Conservation (phyloP, 1,140 invertebrate genomes). For the Acyrthosiphon pisum region DNA sequence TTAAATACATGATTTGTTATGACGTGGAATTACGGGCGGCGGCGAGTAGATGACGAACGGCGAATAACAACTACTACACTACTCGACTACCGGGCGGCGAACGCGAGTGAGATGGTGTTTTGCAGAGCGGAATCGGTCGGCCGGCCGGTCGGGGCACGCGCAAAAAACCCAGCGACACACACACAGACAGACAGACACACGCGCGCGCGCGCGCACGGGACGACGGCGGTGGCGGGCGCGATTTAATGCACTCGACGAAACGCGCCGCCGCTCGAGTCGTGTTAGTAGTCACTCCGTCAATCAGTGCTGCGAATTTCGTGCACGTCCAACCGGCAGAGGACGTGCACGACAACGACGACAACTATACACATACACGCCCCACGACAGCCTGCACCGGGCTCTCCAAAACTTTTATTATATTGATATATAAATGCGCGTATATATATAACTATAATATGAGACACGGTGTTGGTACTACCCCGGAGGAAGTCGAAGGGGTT, state of each 20-base stretch:
- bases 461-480: neutral
- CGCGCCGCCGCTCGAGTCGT: neutral
- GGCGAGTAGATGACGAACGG: neutral
- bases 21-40: neutral
- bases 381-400: neutral
- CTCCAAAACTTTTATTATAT: neutral
- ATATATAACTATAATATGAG: neutral
- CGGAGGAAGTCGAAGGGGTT: neutral
- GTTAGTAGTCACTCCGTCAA: neutral
- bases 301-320: neutral
- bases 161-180: neutral
- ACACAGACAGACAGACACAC: too few species aligned
- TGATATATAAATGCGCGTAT: neutral
- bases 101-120: constrained; percentile 3
- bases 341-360: neutral
- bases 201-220: too few species aligned
- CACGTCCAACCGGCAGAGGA: neutral
- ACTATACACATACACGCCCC: neutral
- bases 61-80: neutral
- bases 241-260: constrained; percentile 5
- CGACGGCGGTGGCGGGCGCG: neutral
- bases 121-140: neutral
- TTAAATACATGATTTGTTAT: neutral
- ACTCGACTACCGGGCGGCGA: neutral
- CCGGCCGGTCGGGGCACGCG: neutral